Conservation (phyloP, 2,888 invertebrate species). For the Eupithecia pulchellata region DNA sequence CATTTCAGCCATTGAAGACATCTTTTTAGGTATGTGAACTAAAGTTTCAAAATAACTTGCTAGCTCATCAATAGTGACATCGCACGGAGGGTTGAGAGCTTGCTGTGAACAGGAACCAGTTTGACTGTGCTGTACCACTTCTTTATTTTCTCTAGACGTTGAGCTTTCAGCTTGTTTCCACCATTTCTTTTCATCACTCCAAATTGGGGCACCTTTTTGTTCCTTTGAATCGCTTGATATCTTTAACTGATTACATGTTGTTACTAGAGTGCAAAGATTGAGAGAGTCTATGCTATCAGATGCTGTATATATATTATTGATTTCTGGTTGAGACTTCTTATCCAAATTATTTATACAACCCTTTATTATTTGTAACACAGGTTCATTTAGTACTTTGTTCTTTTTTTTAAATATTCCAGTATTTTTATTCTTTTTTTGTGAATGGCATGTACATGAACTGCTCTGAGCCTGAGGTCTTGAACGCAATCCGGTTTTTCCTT, state of each 20-base stretch:
- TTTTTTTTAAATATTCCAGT: slow-evolving; percentile 70
- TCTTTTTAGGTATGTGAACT: slow-evolving; percentile 98
- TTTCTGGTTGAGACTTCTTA: slow-evolving; percentile 42
- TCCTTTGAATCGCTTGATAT: slow-evolving; percentile 64
- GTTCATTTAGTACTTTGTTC: slow-evolving; percentile 83
- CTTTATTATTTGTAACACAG: slow-evolving; percentile 82
- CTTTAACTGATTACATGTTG: slow-evolving; percentile 76
- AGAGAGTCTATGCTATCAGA: slow-evolving; percentile 58
- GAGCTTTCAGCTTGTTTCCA: slow-evolving; percentile 61
- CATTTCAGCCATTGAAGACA: slow-evolving; percentile 99
- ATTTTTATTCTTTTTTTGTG: slow-evolving; percentile 58
- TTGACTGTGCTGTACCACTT: slow-evolving; percentile 60
- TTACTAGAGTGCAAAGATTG: slow-evolving; percentile 72
- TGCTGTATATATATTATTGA: no score
- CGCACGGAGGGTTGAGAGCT: slow-evolving; percentile 90
- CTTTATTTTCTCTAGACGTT: slow-evolving; percentile 53
- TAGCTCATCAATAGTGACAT: slow-evolving; percentile 96
- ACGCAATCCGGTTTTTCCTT: slow-evolving; percentile 41
- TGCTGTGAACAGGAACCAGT: slow-evolving; percentile 91
- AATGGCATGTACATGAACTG: slow-evolving; percentile 62
- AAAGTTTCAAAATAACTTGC: slow-evolving; percentile 98
- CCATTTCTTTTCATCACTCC: slow-evolving; percentile 62
- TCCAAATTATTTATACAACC: slow-evolving; percentile 49
- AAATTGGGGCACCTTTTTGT: slow-evolving; percentile 44
- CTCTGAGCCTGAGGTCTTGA: slow-evolving; percentile 51